Percentiles rank a stretch among this genome's conserved stretches.
These are phyloP conservation scores for Cyclophora punctaria DNA, from an alignment of 2,888 invertebrate genomes.

Conservation along the genomic window DNA sequence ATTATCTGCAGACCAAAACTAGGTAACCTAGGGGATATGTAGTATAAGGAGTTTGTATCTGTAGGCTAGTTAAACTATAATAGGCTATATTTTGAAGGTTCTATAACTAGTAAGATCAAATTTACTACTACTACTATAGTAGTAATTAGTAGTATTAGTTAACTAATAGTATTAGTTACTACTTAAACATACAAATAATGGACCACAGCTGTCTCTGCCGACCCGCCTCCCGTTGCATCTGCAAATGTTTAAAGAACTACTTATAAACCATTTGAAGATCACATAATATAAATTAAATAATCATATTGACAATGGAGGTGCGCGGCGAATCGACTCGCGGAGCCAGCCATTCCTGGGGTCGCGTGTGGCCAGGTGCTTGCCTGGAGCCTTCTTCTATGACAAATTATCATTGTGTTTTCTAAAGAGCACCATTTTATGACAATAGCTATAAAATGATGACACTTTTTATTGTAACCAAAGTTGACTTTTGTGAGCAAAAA, in stretches of 20 bases:
- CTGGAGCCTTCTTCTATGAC: constrained; percentile 52
- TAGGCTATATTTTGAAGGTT: no score
- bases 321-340: constrained; percentile 55
- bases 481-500: constrained; percentile 38
- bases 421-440: constrained; percentile 43
- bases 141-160: no score
- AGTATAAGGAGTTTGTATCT: no score
- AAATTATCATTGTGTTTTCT: constrained; percentile 67
- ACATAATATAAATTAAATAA: constrained; percentile 73
- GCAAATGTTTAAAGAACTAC: constrained; percentile 68
- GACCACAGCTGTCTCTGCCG: constrained; percentile 47
- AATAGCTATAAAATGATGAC: constrained; percentile 47
- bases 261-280: constrained; percentile 68
- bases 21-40: no score
- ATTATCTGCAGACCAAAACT: no score
- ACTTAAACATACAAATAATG: no score
- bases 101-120: no score
- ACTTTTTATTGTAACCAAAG: constrained; percentile 38
- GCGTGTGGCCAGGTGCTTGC: constrained; percentile 62
- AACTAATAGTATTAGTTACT: no score
- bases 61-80: no score
- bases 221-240: constrained; percentile 55
- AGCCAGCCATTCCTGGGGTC: constrained; percentile 42
- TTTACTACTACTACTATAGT: no score
- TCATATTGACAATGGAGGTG: constrained; percentile 61